These are phyloP conservation scores for Phyllostomus hastatus DNA, from an alignment of 2,113 vertebrate genomes.

Conservation along the genomic window DNA sequence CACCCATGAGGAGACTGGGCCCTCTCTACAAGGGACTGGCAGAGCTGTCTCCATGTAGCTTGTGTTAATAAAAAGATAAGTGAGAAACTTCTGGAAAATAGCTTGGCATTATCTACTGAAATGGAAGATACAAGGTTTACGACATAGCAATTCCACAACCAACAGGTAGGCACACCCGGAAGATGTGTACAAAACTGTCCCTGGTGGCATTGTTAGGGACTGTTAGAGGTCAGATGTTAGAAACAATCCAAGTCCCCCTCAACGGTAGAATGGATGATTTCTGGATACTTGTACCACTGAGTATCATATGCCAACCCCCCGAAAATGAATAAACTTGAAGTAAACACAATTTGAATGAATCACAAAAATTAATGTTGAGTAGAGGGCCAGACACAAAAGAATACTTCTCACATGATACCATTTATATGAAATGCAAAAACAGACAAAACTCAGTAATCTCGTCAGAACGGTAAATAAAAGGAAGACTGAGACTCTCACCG, in stretches of 20 bases:
- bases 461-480: not conserved
- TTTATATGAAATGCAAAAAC: not conserved
- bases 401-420: not conserved
- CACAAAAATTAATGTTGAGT: not conserved
- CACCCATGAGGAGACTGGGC: not conserved
- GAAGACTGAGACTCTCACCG: not conserved
- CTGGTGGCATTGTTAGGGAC: accelerated
- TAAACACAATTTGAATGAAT: not conserved
- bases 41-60: not conserved
- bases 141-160: not conserved
- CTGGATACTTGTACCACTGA: not conserved
- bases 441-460: not conserved
- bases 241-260: not conserved
- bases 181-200: not conserved
- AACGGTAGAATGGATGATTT: not conserved
- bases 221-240: not conserved
- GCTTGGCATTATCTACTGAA: not conserved
- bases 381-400: not conserved
- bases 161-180: not conserved
- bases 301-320: not conserved
- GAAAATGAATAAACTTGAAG: not conserved
- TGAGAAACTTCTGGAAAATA: not conserved
- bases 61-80: not conserved
- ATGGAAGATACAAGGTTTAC: not conserved
- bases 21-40: not conserved